Evolutionary conservation across 1,140 invertebrate genomes (phyloP).

Genomic region (Plodia interpunctella): DNA sequence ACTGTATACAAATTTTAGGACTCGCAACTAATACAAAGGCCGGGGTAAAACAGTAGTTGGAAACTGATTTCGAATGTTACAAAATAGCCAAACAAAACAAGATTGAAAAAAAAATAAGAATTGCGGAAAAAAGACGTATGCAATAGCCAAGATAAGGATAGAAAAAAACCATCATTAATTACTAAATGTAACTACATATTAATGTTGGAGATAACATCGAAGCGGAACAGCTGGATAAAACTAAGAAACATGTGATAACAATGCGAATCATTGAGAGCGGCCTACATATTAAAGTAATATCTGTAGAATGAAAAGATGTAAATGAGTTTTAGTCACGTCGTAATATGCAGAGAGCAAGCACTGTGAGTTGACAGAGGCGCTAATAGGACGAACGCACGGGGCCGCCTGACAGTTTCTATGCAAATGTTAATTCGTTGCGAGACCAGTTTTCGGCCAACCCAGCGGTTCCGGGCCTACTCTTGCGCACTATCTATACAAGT

Average conservation of each 20-base stretch:
- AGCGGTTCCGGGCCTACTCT: constrained; percentile 65
- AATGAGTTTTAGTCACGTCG: neutral
- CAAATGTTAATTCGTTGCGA: constrained; percentile 67
- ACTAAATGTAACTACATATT: neutral
- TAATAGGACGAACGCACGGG: constrained; percentile 53
- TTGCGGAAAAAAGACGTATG: no score
- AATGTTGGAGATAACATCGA: neutral
- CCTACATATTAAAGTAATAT: neutral
- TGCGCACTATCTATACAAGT: constrained; percentile 55
- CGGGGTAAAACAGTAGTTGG: no score
- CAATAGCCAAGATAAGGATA: neutral
- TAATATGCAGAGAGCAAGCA: constrained; percentile 21
- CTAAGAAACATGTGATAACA: neutral
- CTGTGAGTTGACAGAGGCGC: constrained; percentile 45
- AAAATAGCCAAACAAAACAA: no score
- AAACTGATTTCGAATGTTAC: no score
- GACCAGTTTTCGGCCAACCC: constrained; percentile 64
- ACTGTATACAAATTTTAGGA: no score
- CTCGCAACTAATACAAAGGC: no score
- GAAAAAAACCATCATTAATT: neutral
- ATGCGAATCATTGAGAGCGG: neutral
- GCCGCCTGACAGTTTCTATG: constrained; percentile 73
- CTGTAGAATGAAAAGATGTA: neutral
- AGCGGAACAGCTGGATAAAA: neutral
- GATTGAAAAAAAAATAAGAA: no score